Percentiles rank a stretch among this genome's conserved stretches.
phyloP scores from a whole-genome alignment of 2,113 vertebrate species.

The Embiotoca jacksoni region DNA sequence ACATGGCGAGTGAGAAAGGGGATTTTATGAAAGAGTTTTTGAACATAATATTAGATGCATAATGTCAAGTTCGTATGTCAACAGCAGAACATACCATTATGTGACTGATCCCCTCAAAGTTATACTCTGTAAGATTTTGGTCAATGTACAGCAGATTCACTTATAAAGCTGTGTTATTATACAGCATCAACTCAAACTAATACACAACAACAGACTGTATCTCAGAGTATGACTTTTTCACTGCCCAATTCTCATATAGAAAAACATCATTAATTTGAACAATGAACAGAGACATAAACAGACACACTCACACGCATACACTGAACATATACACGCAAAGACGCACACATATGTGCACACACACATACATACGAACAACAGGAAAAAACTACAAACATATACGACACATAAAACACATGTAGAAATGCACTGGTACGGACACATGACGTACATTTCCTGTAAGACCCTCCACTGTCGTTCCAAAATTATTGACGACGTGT shows the following conservation, averaged over 20 bases:
- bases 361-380: constrained; percentile 51
- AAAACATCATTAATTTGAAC: constrained; percentile 79
- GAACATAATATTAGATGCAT: constrained; percentile 55
- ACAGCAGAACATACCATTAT: constrained; percentile 65
- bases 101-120: constrained; percentile 79
- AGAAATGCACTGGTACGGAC: constrained; percentile 82
- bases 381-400: constrained; percentile 50
- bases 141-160: constrained; percentile 25
- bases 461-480: constrained; percentile 54
- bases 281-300: constrained; percentile 75
- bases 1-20: constrained; percentile 71
- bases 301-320: constrained; percentile 64
- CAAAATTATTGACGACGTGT: constrained; percentile 31
- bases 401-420: constrained; percentile 79
- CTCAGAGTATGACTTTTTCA: constrained; percentile 83
- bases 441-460: constrained; percentile 76
- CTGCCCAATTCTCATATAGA: constrained; percentile 71
- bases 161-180: constrained; percentile 3
- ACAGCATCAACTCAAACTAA: constrained; percentile 12
- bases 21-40: constrained; percentile 54
- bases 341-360: constrained; percentile 54
- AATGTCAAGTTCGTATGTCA: constrained; percentile 45
- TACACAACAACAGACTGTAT: constrained; percentile 47
- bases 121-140: constrained; percentile 75
- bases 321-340: constrained; percentile 51